A percentile compares a stretch with the other conserved stretches of the same genome.
These are phyloP conservation scores for Drosophila maculinotata DNA, from an alignment of 2,888 invertebrate genomes.

Conservation along the genomic window DNA sequence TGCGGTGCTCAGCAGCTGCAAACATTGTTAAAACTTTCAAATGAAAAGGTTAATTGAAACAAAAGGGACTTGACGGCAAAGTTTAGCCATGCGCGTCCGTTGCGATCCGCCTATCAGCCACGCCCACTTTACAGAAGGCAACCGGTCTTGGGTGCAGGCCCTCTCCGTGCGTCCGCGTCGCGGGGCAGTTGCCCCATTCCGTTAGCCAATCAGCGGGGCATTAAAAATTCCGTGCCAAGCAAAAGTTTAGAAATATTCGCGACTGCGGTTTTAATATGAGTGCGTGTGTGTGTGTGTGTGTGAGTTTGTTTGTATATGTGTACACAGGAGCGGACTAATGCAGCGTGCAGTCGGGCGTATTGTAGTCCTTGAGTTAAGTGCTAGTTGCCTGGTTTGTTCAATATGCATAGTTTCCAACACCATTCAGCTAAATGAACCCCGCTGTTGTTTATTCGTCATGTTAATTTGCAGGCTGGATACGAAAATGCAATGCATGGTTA, in stretches of 20 bases:
- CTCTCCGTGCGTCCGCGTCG: constrained; percentile 10
- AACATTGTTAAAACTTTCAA: constrained; percentile 78
- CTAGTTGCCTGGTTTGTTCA: not conserved
- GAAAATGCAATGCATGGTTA: not conserved
- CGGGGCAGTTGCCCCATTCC: constrained; percentile 5
- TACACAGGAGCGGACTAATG: not conserved
- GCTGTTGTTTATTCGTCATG: not conserved
- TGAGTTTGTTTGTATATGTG: not conserved
- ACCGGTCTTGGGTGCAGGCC: constrained; percentile 18
- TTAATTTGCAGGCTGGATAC: not conserved
- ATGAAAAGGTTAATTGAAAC: constrained; percentile 81
- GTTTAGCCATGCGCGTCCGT: constrained; percentile 73
- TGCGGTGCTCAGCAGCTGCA: constrained; percentile 44
- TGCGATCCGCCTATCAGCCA: constrained; percentile 54
- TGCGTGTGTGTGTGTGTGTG: not conserved
- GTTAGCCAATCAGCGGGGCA: constrained; percentile 59
- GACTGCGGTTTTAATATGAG: constrained; percentile 24
- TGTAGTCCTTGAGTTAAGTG: constrained; percentile 10
- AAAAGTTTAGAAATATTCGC: constrained; percentile 69
- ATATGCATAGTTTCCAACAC: not conserved
- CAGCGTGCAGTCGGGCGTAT: not conserved
- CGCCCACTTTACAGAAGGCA: constrained; percentile 24
- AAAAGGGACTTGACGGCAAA: constrained; percentile 76
- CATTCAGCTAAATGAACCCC: not conserved
- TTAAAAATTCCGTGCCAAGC: constrained; percentile 65